Evolutionary conservation across 2,888 invertebrate species (phyloP), one percentile per base, ranked within the genome.

Genomic region (Rosalia funebris): DNA sequence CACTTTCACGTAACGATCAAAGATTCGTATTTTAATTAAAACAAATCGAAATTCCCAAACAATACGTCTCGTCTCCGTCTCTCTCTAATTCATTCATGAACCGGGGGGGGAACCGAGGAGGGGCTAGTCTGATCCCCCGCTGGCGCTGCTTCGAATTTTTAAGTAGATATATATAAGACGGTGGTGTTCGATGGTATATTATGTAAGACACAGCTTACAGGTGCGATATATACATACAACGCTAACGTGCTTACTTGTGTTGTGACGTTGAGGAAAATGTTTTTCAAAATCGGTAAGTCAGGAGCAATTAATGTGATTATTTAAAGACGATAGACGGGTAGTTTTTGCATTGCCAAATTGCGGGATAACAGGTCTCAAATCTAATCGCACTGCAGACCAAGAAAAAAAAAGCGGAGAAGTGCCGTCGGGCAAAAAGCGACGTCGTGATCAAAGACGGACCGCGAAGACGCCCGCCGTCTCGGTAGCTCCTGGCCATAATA

Each of bases 1-100:
- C 58, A 65, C 67, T 67, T 67, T 67, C 61, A 63, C 59, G 48
- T 45, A n/a, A n/a, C 14, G 7, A 4, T 7, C 32, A 31, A 39
- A 32, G 42, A 42, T 41, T 47, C 16, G 39, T 41, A 12, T 47
- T 42, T 57, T 57, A 50, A 57, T 57, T 48, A 42, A 34, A 48
- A 48, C 57, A 11, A 10, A 12, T 48, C 42, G 11, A 9, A 41
- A 50, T 50, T 9, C 44, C 47, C 16, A 37, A 56, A 54, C 46
- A 45, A 56, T 47, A 17, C 41, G 31, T 45, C 19, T 14, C 16
- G 17, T 47, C 47, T 17, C 46, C 34, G 16, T 48, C 47, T 57
- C 47, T 50, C 2, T 53, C 31, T 16, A 17, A 7, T 37, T 39
- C 58, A 58, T 58, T 53, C 46, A 52, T 58, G 46, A 7, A 45